phyloP scores from a whole-genome alignment of 2,888 invertebrate species.

The Cheilosia vernalis region DNA sequence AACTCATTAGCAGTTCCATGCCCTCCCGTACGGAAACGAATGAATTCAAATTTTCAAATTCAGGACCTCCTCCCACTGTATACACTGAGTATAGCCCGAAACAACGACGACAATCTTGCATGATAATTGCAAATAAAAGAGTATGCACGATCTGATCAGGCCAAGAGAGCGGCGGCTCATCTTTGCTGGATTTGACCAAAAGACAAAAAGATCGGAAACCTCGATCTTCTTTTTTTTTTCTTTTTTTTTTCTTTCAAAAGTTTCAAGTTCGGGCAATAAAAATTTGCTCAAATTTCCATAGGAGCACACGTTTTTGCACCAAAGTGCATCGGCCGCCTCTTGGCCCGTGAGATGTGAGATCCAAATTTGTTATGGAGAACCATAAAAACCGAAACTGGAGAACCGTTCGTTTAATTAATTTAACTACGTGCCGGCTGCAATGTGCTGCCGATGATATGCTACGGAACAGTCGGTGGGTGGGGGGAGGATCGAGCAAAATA shows the following conservation, averaged over 20 bases:
- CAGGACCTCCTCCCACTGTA: slow-evolving; percentile 30
- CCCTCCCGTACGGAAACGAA: slow-evolving; percentile 65
- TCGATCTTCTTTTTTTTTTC: slow-evolving; percentile 17
- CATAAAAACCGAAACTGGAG: slow-evolving; percentile 67
- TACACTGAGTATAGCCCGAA: neutral
- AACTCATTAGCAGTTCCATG: slow-evolving; percentile 74
- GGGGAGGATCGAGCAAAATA: slow-evolving; percentile 52
- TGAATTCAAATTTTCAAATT: slow-evolving; percentile 73
- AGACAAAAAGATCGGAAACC: slow-evolving; percentile 36
- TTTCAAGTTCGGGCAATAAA: slow-evolving; percentile 66
- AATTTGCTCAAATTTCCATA: slow-evolving; percentile 74
- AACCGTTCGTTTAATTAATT: slow-evolving; percentile 75
- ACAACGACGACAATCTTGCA: slow-evolving; percentile 69
- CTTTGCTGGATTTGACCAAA: slow-evolving; percentile 56
- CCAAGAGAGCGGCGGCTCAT: slow-evolving; percentile 36
- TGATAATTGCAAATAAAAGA: slow-evolving; percentile 74
- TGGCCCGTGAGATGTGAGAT: slow-evolving; percentile 53
- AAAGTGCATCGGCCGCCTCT: slow-evolving; percentile 58
- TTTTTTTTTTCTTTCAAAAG: slow-evolving; percentile 32
- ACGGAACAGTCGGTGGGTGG: neutral
- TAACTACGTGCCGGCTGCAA: slow-evolving; percentile 73
- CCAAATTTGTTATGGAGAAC: slow-evolving; percentile 69
- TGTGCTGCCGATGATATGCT: slow-evolving; percentile 48
- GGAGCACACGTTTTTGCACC: slow-evolving; percentile 73
- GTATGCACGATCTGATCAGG: slow-evolving; percentile 70